phyloP scores from a whole-genome alignment of 2,797 vertebrate genomes.

The Gephyroberyx darwinii region DNA sequence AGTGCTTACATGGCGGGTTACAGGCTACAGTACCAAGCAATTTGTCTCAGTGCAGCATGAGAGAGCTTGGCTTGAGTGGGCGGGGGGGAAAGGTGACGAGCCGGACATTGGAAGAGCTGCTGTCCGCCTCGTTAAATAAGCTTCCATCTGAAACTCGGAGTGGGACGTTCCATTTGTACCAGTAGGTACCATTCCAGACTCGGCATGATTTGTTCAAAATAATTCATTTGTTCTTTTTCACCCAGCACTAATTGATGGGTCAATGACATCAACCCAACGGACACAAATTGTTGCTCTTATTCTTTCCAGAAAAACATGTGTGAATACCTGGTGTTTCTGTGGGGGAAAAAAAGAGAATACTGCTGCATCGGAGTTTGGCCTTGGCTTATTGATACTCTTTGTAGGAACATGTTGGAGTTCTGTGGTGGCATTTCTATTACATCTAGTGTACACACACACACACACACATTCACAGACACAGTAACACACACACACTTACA shows the following conservation, averaged over 20 bases:
- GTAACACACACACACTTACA: constrained; percentile 6
- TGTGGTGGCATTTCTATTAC: constrained; percentile 57
- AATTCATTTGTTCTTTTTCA: too few relatives aligned
- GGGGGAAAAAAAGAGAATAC: neutral
- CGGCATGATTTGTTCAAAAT: too few relatives aligned
- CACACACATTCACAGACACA: constrained; percentile 11
- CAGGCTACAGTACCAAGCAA: too few relatives aligned
- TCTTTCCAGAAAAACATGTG: neutral
- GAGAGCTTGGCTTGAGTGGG: too few relatives aligned
- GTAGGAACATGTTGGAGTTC: constrained; percentile 50
- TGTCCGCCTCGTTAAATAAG: too few relatives aligned
- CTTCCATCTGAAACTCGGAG: too few relatives aligned
- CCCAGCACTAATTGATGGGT: neutral
- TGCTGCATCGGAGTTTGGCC: constrained; percentile 30
- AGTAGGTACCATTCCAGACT: too few relatives aligned
- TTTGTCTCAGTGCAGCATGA: too few relatives aligned
- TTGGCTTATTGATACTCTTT: constrained; percentile 34
- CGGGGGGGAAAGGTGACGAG: too few relatives aligned
- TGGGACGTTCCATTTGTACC: too few relatives aligned
- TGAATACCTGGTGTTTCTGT: neutral
- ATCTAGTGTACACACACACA: constrained; percentile 24
- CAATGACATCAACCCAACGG: neutral
- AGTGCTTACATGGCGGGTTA: too few relatives aligned
- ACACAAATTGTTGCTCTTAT: neutral
- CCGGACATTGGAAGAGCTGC: too few relatives aligned